These are phyloP conservation scores for Phataginus tetradactyla DNA, from an alignment of 2,797 vertebrate species.

Conservation along the genomic window DNA sequence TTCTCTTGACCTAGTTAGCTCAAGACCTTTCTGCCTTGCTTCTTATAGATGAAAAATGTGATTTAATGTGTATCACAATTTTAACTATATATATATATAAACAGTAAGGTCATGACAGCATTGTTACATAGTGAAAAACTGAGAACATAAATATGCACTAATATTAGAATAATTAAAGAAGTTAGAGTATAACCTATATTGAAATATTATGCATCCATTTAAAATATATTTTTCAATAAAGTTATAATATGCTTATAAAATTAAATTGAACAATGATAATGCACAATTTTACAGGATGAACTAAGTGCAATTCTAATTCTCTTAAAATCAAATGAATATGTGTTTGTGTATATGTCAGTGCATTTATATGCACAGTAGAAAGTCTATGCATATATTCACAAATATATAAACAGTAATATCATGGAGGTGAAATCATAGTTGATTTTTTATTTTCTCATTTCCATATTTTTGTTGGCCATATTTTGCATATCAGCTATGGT, in stretches of 20 bases:
- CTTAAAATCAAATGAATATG: neutral
- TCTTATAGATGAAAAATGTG: neutral
- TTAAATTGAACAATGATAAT: neutral
- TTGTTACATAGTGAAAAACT: neutral
- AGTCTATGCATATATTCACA: neutral
- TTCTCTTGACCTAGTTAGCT: neutral
- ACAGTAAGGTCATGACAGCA: neutral
- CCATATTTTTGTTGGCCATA: neutral
- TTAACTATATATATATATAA: neutral
- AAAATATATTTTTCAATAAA: neutral
- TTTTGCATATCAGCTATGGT: neutral
- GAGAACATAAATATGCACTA: conserved; percentile 37
- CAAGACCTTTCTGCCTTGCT: neutral
- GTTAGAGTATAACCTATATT: neutral
- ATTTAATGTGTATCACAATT: neutral
- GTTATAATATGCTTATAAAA: conserved; percentile 1
- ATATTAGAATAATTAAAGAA: neutral
- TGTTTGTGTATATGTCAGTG: neutral
- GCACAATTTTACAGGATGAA: neutral
- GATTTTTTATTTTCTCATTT: neutral
- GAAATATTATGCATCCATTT: neutral
- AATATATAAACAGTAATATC: neutral
- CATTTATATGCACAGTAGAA: neutral
- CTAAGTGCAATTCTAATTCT: neutral
- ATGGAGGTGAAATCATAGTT: neutral